Percentiles rank a stretch among this genome's conserved stretches.
Conservation (phyloP, 2,113 vertebrate genomes). For the Engystomops pustulosus region DNA sequence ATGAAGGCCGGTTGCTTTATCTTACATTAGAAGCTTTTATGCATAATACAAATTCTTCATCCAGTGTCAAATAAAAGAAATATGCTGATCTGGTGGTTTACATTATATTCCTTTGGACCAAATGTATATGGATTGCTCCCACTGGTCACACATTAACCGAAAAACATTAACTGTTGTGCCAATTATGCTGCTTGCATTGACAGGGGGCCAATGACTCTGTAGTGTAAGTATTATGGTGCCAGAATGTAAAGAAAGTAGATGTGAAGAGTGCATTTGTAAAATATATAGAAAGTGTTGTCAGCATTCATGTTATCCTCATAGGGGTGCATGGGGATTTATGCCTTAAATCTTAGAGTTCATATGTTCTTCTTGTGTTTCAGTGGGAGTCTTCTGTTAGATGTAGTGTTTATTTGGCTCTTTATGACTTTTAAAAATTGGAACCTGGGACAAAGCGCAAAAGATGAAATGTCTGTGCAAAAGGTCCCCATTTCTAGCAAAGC, state of each 20-base stretch:
- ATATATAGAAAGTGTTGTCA: not conserved
- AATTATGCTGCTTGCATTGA: not conserved
- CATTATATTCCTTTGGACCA: conserved; percentile 10
- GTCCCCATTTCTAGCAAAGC: too few species aligned
- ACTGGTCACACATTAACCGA: not conserved
- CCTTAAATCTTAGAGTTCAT: not conserved
- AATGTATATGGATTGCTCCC: conserved; percentile 13
- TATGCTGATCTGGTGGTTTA: not conserved
- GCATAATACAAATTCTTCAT: conserved; percentile 12
- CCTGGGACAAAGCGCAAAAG: too few species aligned
- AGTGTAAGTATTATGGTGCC: not conserved
- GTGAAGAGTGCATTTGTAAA: not conserved
- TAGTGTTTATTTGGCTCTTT: too few species aligned
- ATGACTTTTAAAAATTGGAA: too few species aligned
- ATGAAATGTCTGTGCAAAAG: too few species aligned
- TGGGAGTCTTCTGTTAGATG: not conserved
- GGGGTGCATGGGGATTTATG: not conserved
- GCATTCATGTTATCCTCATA: not conserved
- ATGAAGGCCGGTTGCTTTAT: conserved; percentile 6
- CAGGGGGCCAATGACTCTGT: not conserved
- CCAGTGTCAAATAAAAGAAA: not conserved
- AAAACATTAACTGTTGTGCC: not conserved
- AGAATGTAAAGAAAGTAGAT: not conserved
- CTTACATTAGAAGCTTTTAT: conserved; percentile 27
- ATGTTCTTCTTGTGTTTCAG: not conserved